A percentile compares a stretch with the other conserved stretches of the same genome.
These are phyloP conservation scores for Palloptera scutellata DNA, from an alignment of 2,888 invertebrate genomes.

Conservation along the genomic window DNA sequence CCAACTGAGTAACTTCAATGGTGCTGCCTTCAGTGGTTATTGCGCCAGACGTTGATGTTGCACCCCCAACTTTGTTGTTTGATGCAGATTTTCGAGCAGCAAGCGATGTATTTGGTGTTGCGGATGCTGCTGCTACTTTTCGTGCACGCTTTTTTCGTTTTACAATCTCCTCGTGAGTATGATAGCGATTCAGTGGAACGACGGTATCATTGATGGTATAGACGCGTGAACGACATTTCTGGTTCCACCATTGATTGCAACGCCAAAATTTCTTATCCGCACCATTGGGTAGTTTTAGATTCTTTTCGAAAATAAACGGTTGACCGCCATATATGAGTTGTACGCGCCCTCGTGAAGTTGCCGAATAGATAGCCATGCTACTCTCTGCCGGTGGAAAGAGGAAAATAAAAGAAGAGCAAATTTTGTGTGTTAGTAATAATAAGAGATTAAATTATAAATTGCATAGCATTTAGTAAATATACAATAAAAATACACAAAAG, in stretches of 20 bases:
- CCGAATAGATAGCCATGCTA: conserved; percentile 60
- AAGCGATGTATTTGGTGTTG: conserved; percentile 8
- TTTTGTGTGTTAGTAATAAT: conserved; percentile 36
- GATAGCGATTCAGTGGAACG: conserved; percentile 62
- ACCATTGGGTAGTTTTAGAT: conserved; percentile 56
- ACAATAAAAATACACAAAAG: conserved; percentile 12
- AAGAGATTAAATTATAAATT: background rate
- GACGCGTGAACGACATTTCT: conserved; percentile 64
- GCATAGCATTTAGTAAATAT: conserved; percentile 6
- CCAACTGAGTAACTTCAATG: conserved; percentile 46
- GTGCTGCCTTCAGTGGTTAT: conserved; percentile 36
- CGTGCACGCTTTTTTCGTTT: conserved; percentile 62
- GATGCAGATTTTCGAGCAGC: no score
- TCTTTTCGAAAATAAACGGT: conserved; percentile 64
- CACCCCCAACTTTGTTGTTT: background rate
- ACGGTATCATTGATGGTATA: conserved; percentile 62
- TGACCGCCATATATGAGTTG: conserved; percentile 64
- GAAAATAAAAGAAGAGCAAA: conserved; percentile 19
- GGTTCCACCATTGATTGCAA: conserved; percentile 65
- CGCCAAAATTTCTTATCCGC: conserved; percentile 64
- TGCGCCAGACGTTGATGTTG: background rate
- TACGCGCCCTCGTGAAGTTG: conserved; percentile 63
- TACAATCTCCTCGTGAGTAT: conserved; percentile 64
- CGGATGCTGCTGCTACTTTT: conserved; percentile 40
- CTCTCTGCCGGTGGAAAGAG: conserved; percentile 46